A percentile compares a stretch with the other conserved stretches of the same genome.
Evolutionary conservation across 2,797 vertebrate species (phyloP).

Genomic region (Lates japonicus): DNA sequence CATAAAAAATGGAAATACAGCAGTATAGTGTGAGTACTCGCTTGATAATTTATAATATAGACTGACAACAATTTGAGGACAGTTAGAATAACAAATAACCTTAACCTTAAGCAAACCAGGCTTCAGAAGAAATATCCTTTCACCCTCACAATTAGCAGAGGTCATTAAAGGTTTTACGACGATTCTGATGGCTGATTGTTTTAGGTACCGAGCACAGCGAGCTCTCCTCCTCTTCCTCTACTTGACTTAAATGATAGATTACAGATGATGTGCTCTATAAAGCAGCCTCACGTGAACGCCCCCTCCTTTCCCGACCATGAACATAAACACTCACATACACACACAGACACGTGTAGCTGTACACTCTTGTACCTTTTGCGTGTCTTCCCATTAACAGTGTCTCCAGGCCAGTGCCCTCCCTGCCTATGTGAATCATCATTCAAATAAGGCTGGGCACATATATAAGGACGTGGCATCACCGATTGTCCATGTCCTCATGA

Average conservation of each 20-base stretch:
- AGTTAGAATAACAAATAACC: background rate
- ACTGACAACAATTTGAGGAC: background rate
- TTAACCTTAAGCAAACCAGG: background rate
- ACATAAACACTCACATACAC: slow-evolving; percentile 51
- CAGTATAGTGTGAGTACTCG: background rate
- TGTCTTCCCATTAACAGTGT: slow-evolving; percentile 65
- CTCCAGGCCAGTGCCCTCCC: slow-evolving; percentile 67
- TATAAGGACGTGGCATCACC: slow-evolving; percentile 89
- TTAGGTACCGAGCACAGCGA: slow-evolving; percentile 22
- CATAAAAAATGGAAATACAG: background rate
- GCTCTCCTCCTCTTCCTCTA: slow-evolving; percentile 42
- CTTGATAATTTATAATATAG: background rate
- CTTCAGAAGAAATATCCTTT: background rate
- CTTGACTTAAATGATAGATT: slow-evolving; percentile 71
- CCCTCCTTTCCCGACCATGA: slow-evolving; percentile 24
- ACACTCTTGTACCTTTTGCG: slow-evolving; percentile 39
- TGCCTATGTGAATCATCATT: slow-evolving; percentile 75
- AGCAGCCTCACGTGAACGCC: slow-evolving; percentile 54
- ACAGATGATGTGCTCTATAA: slow-evolving; percentile 66
- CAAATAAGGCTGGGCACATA: slow-evolving; percentile 59
- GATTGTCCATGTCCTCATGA: slow-evolving; percentile 92
- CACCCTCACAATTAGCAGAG: background rate
- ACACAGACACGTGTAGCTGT: slow-evolving; percentile 26
- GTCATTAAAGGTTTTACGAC: background rate
- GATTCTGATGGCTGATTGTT: slow-evolving; percentile 27